These are phyloP conservation scores for Notiomystis cincta DNA, from an alignment of 2,113 vertebrate species.

Conservation along the genomic window DNA sequence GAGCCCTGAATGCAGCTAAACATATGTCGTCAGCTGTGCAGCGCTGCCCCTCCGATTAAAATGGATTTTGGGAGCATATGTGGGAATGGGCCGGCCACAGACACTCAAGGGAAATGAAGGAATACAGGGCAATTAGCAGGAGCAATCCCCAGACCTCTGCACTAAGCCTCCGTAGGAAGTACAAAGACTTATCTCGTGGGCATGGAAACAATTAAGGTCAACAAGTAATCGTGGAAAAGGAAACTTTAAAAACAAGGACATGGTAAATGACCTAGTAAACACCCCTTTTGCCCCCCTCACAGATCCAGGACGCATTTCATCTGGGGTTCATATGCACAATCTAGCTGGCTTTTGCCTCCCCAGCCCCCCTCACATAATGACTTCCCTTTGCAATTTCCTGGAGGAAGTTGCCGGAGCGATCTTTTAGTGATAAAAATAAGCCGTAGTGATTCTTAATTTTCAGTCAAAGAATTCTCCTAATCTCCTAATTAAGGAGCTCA, in stretches of 20 bases:
- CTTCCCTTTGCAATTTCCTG: slow-evolving; percentile 80
- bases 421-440: slow-evolving; percentile 71
- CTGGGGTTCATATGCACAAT: slow-evolving; percentile 69
- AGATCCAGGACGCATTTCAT: slow-evolving; percentile 57
- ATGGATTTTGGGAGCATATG: slow-evolving; percentile 72
- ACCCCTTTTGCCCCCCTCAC: slow-evolving; percentile 44
- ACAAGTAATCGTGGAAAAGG: slow-evolving; percentile 74
- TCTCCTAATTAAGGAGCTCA: slow-evolving; percentile 57
- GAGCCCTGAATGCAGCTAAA: slow-evolving; percentile 59
- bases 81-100: slow-evolving; percentile 65
- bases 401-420: slow-evolving; percentile 71
- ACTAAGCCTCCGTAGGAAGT: slow-evolving; percentile 63
- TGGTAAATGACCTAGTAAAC: slow-evolving; percentile 72
- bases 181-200: slow-evolving; percentile 64
- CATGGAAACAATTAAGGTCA: slow-evolving; percentile 82
- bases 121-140: slow-evolving; percentile 72
- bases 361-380: slow-evolving; percentile 65
- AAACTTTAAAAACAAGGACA: slow-evolving; percentile 73
- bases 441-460: slow-evolving; percentile 61
- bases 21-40: slow-evolving; percentile 75
- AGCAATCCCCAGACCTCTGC: slow-evolving; percentile 52
- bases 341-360: slow-evolving; percentile 25
- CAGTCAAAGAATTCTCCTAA: slow-evolving; percentile 55
- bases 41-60: slow-evolving; percentile 67
- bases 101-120: slow-evolving; percentile 65